These are phyloP conservation scores for Lochmaea crataegi DNA, from an alignment of 2,888 invertebrate species.

Conservation along the genomic window DNA sequence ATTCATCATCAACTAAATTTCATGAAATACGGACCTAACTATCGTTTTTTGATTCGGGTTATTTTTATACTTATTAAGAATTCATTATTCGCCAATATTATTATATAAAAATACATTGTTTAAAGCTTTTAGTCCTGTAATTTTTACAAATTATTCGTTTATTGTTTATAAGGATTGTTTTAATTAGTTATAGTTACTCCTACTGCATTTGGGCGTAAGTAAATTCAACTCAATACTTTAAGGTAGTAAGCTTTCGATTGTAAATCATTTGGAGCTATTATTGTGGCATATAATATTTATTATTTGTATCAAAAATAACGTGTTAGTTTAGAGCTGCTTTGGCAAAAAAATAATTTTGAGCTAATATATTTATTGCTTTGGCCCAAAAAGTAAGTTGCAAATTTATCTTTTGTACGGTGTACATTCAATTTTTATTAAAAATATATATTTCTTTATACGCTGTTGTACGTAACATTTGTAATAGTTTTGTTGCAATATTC, in stretches of 20 bases:
- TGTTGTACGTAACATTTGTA: neutral
- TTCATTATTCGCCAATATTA: neutral
- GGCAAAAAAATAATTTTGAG: slow-evolving; percentile 1
- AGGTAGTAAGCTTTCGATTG: neutral
- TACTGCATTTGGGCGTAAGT: neutral
- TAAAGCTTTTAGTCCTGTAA: neutral
- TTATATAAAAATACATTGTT: slow-evolving; percentile 5
- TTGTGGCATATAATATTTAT: neutral
- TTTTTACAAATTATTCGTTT: neutral
- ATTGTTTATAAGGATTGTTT: slow-evolving; percentile 17
- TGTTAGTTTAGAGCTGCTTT: neutral
- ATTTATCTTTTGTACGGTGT: neutral
- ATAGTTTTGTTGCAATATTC: slow-evolving; percentile 67
- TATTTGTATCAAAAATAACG: neutral
- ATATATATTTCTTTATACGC: neutral
- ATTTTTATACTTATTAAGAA: neutral
- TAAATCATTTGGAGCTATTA: neutral
- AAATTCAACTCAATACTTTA: neutral
- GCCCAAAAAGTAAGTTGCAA: neutral
- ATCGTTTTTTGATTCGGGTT: neutral
- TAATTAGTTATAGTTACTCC: neutral
- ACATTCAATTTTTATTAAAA: neutral
- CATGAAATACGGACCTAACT: neutral
- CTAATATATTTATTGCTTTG: neutral
- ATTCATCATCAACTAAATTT: neutral